Percentiles rank a stretch among this genome's conserved stretches.
phyloP scores from a whole-genome alignment of 2,797 vertebrate species.

The Poecile montanus region DNA sequence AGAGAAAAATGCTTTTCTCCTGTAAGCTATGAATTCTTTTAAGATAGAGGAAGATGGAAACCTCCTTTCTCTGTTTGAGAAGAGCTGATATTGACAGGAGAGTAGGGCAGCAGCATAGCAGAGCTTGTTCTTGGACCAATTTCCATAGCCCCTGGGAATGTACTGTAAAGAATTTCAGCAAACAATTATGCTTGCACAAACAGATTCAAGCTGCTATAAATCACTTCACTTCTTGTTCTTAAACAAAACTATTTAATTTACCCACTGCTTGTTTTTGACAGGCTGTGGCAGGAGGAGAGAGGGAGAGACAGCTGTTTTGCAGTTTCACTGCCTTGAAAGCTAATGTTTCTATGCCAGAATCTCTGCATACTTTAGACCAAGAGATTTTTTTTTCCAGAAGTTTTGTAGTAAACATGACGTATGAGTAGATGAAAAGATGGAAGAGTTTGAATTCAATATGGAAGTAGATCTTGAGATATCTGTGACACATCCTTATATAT shows the following conservation, averaged over 20 bases:
- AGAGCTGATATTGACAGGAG: not conserved
- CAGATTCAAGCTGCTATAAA: slow-evolving; percentile 41
- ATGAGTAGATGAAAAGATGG: not conserved
- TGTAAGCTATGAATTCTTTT: not conserved
- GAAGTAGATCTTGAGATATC: not conserved
- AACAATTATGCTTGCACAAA: slow-evolving; percentile 41
- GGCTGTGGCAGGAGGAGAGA: not conserved
- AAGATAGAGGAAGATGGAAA: not conserved
- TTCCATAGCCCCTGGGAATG: slow-evolving; percentile 21
- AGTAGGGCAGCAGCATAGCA: not conserved
- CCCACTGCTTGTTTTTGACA: not conserved
- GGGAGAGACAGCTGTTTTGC: not conserved
- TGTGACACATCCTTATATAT: not conserved
- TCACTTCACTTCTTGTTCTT: slow-evolving; percentile 9
- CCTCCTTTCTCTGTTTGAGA: not conserved
- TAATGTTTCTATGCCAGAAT: not conserved
- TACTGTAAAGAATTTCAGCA: slow-evolving; percentile 20
- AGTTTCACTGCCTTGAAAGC: not conserved
- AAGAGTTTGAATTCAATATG: not conserved
- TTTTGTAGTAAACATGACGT: not conserved
- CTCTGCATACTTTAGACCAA: not conserved
- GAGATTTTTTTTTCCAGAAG: not conserved
- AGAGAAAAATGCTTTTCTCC: not conserved
- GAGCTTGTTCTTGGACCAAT: slow-evolving; percentile 5
- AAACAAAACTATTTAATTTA: not conserved